A percentile compares a stretch with the other conserved stretches of the same genome.
Conservation (phyloP, 1,140 invertebrate genomes). For the Polypedilum pembai region DNA sequence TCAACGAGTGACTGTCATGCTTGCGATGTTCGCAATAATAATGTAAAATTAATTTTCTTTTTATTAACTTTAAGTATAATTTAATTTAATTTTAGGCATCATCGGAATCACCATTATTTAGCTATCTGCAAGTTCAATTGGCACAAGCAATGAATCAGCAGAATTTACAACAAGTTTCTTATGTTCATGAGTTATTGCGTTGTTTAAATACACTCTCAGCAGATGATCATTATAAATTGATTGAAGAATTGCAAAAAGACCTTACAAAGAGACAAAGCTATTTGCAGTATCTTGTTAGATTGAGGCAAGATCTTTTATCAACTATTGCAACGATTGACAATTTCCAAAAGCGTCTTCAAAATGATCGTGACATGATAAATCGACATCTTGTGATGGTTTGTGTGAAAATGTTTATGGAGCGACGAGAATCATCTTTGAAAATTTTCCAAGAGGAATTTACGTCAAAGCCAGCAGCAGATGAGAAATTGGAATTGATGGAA, state of each 20-base stretch:
- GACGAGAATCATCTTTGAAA: slow-evolving; percentile 55
- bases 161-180: slow-evolving; percentile 71
- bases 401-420: slow-evolving; percentile 70
- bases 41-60: slow-evolving; percentile 31
- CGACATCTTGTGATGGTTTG: slow-evolving; percentile 73
- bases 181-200: slow-evolving; percentile 71
- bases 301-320: slow-evolving; percentile 72
- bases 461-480: slow-evolving; percentile 64
- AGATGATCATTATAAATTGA: slow-evolving; percentile 64
- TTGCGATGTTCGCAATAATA: slow-evolving; percentile 41
- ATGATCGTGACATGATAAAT: slow-evolving; percentile 65
- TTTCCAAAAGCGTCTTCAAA: slow-evolving; percentile 55
- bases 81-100: slow-evolving; percentile 32
- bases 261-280: slow-evolving; percentile 72
- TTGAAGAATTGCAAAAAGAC: slow-evolving; percentile 72
- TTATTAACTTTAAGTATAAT: slow-evolving; percentile 17
- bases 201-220: slow-evolving; percentile 69
- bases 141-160: slow-evolving; percentile 83
- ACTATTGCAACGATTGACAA: slow-evolving; percentile 70
- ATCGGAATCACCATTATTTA: slow-evolving; percentile 39
- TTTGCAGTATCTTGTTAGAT: slow-evolving; percentile 75
- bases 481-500: slow-evolving; percentile 67
- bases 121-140: slow-evolving; percentile 67
- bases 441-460: slow-evolving; percentile 72
- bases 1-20: slow-evolving; percentile 68